These are phyloP conservation scores for Dorcus hopei DNA, from an alignment of 2,888 invertebrate species.

Conservation along the genomic window DNA sequence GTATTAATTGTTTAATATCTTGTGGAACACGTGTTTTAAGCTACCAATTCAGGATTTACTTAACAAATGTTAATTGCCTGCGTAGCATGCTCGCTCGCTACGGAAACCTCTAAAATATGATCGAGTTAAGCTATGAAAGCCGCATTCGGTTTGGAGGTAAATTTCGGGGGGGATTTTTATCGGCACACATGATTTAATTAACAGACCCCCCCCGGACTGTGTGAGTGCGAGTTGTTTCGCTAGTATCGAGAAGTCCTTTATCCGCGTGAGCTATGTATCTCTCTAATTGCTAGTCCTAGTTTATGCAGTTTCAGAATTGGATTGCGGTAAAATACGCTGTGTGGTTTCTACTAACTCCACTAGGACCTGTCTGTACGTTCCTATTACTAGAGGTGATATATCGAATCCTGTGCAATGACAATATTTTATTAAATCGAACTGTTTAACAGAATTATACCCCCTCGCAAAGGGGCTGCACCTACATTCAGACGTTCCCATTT, in stretches of 20 bases:
- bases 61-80: constrained; percentile 48
- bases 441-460: constrained; percentile 27
- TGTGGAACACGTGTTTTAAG: constrained; percentile 47
- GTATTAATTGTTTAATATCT: constrained; percentile 51
- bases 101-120: constrained; percentile 7
- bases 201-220: neutral
- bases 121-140: neutral
- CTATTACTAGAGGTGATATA: constrained; percentile 48
- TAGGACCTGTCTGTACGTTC: constrained; percentile 46
- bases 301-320: constrained; percentile 50
- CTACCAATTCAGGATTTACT: constrained; percentile 47
- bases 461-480: constrained; percentile 9
- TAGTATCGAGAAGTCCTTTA: constrained; percentile 20
- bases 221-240: neutral
- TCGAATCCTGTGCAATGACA: constrained; percentile 37
- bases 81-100: constrained; percentile 15
- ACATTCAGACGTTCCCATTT: constrained; percentile 3
- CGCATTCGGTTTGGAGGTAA: constrained; percentile 1
- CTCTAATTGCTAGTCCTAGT: constrained; percentile 48
- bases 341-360: constrained; percentile 48
- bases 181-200: constrained; percentile 1
- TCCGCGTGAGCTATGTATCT: constrained; percentile 42
- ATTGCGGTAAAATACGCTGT: constrained; percentile 48
- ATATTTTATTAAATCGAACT: constrained; percentile 30
- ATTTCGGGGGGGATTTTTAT: neutral